phyloP scores from a whole-genome alignment of 2,113 vertebrate species.

The Sinocyclocheilus grahami region DNA sequence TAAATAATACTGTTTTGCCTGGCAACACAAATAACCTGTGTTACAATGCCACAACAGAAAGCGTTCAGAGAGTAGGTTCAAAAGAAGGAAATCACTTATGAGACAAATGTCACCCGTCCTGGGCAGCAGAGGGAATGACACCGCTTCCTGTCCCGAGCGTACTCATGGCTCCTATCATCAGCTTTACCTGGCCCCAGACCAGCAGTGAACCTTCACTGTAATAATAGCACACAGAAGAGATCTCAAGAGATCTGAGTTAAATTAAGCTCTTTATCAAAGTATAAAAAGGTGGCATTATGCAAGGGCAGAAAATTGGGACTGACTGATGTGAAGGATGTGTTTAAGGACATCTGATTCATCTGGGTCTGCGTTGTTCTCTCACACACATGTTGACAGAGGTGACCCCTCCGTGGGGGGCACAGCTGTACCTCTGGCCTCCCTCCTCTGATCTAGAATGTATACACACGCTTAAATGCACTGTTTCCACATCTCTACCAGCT shows the following conservation, averaged over 20 bases:
- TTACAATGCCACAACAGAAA: constrained; percentile 46
- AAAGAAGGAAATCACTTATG: constrained; percentile 68
- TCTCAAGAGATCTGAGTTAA: constrained; percentile 54
- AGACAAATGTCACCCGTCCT: constrained; percentile 47
- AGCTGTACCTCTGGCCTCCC: constrained; percentile 50
- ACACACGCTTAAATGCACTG: constrained; percentile 12
- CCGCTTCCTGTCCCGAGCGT: constrained; percentile 60
- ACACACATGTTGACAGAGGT: constrained; percentile 41
- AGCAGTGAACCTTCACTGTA: constrained; percentile 47
- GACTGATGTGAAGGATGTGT: constrained; percentile 47
- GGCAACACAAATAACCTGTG: constrained; percentile 9
- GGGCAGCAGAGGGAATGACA: constrained; percentile 51
- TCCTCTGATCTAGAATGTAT: background rate
- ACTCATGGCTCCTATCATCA: constrained; percentile 56
- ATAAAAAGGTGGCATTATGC: constrained; percentile 24
- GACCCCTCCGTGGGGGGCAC: constrained; percentile 51
- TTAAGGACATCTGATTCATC: constrained; percentile 48
- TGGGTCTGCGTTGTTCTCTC: constrained; percentile 41
- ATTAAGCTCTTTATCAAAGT: constrained; percentile 21
- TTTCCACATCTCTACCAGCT: constrained; percentile 38
- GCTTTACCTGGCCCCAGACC: constrained; percentile 52
- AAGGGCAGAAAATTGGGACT: constrained; percentile 32
- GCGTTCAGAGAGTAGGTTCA: constrained; percentile 57
- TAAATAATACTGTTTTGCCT: constrained; percentile 42
- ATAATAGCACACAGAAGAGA: constrained; percentile 54